Base-by-base conservation (phyloP, 2,113 vertebrate species). In the Cyprinodon tularosa region DNA sequence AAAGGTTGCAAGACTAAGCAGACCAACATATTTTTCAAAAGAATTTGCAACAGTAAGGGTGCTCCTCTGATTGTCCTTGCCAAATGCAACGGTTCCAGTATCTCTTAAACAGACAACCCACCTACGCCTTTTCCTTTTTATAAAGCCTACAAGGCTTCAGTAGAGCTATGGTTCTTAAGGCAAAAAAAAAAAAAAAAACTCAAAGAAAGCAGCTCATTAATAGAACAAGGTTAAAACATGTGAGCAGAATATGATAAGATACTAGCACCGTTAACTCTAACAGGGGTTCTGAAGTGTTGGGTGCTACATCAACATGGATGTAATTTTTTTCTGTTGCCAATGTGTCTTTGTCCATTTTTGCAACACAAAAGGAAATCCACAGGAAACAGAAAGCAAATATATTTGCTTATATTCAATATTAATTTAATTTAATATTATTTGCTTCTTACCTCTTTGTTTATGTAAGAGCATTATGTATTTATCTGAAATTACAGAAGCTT, bases 11-110 rank as follows among this genome's bases (percentile, higher is more conserved):
- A 73, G 38, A 83, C 66, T 77, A 82, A 90, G 82, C 64, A 68
- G 72, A 48, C 82, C 72, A 74, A 82, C 50, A 10, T 72, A 69
- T 68, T 80, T 86, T 67, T 72, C 67, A 66, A 17, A 66, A 57
- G 81, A 77, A 77, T 68, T 82, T 66, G 76, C 64, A 8, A 77
- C 74, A 53, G 72, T 6, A 71, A 83, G 69, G 42, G 38, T 66
- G 85, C 81, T 74, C 72, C 79, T 80, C 77, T 66, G 74, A 86
- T 81, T 85, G 86, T 88, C 77, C 73, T 86, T 70, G 83, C 82
- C 66, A 71, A 74, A 62, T 70, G 22, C 20, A 73, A 78, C 79
- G 84, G 68, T 74, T 87, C 76, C 82, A 78, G 76, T 71, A 71
- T 85, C 84, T 86, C 61, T 75, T 62, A 83, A 84, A 68, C 76